A percentile compares a stretch with the other conserved stretches of the same genome.
Evolutionary conservation across 2,888 invertebrate genomes (phyloP).

Genomic region (Gymnocheta viridis): DNA sequence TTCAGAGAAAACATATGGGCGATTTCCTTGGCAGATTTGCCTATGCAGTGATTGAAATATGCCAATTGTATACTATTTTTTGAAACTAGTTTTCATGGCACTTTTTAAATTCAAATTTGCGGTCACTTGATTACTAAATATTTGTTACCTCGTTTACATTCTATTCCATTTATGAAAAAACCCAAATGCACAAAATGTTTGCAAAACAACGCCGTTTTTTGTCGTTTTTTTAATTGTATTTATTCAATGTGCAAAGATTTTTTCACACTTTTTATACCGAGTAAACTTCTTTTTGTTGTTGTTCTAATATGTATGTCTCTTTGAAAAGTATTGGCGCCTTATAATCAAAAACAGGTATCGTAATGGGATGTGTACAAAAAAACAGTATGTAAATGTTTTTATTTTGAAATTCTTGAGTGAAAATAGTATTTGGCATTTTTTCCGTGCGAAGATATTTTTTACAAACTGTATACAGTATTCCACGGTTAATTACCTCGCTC

Average conservation of each 20-base stretch:
- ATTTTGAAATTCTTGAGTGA: not conserved
- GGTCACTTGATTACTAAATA: no score
- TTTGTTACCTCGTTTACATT: no score
- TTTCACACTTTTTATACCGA: not conserved
- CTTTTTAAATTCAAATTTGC: no score
- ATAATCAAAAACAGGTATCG: not conserved
- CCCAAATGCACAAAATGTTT: no score
- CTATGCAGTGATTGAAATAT: no score
- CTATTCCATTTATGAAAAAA: no score
- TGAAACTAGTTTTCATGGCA: no score
- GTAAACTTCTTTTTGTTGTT: not conserved
- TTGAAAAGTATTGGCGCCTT: not conserved
- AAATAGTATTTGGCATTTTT: not conserved
- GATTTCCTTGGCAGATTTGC: slow-evolving; percentile 34
- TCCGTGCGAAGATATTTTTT: not conserved
- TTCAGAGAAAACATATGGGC: slow-evolving; percentile 19
- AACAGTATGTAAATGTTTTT: not conserved
- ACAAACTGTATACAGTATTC: not conserved
- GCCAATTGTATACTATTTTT: not conserved
- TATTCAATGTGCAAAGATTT: not conserved
- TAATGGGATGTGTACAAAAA: not conserved
- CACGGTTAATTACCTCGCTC: no score
- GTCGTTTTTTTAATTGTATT: no score
- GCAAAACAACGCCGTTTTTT: no score
- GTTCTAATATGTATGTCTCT: not conserved